Base-by-base conservation (phyloP, 2,888 invertebrate species). In the Apantesis nais region DNA sequence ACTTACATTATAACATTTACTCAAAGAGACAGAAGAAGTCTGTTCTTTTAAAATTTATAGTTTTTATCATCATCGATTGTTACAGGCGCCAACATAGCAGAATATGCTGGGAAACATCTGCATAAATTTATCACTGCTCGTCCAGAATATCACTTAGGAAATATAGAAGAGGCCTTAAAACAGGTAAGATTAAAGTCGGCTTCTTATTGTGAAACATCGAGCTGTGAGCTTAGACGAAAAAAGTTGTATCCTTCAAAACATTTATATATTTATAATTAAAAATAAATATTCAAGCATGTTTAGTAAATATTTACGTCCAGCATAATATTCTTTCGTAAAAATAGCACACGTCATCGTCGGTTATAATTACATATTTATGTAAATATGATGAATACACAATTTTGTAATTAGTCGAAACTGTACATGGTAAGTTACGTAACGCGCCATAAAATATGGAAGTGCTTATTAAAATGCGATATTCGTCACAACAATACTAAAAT, bases 81-180 rank as follows among this genome's bases (percentile, higher is more conserved):
- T 96, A 89, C 93, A 96, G 98, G 99, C 73, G 97, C 98, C 14
- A 97, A 97, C 85, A 97, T 99, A 85, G 98, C 99, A 14, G 98
- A 99, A 88, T 98, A 99, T 95, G 99, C 99, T 16, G 98, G 99
- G 52, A 98, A 98, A 90, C 97, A 99, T 95, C 95, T 99, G 77
- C 99, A 99, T 92, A 98, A 99, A 89, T 98, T 97, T 88, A 97
- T 99, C 77, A 96, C 98, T 44, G 97, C 97, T 78, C 96, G 98
- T 81, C 96, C 97, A 3, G 97, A 98, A 83, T 99, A 99, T 87
- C 96, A 96, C 82, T 96, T 97, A 70, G 98, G 98, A 0, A 96
- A 98, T 83, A 96, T 99, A 77, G 96, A 96, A 78, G 97, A 97
- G 84, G 99, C 99, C 0, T 95, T 99, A 83, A 97, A 97, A 92